Evolutionary conservation across 2,113 vertebrate species (phyloP).

Genomic region (Gymnobelideus leadbeateri): DNA sequence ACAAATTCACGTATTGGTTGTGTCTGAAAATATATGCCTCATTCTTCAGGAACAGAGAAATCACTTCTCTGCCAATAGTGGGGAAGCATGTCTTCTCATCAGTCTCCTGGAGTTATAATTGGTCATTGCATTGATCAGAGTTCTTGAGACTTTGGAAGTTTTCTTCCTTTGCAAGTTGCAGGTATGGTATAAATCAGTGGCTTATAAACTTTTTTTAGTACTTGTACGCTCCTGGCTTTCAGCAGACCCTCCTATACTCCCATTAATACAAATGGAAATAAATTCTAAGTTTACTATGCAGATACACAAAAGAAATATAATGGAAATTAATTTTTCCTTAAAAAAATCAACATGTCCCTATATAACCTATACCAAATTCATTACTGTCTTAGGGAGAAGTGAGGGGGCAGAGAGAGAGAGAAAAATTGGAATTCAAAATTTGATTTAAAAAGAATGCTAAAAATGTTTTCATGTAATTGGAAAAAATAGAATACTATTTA

Average conservation of each 20-base stretch:
- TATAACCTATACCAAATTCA: not conserved
- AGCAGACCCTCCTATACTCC: not conserved
- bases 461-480: not conserved
- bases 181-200: not conserved
- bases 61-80: not conserved
- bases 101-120: not conserved
- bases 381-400: not conserved
- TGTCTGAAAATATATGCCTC: not conserved
- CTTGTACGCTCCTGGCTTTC: not conserved
- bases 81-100: not conserved
- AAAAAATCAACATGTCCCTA: not conserved
- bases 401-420: not conserved
- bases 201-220: not conserved
- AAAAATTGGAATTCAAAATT: not conserved
- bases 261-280: not conserved
- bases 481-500: not conserved
- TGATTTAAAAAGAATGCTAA: not conserved
- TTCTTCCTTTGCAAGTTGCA: not conserved
- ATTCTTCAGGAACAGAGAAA: not conserved
- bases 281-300: not conserved
- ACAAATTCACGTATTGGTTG: not conserved
- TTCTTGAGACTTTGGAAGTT: not conserved
- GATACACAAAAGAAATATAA: not conserved
- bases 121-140: not conserved
- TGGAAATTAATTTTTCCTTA: not conserved